Conservation (phyloP, 1,140 invertebrate species). For the Onthophagus taurus region DNA sequence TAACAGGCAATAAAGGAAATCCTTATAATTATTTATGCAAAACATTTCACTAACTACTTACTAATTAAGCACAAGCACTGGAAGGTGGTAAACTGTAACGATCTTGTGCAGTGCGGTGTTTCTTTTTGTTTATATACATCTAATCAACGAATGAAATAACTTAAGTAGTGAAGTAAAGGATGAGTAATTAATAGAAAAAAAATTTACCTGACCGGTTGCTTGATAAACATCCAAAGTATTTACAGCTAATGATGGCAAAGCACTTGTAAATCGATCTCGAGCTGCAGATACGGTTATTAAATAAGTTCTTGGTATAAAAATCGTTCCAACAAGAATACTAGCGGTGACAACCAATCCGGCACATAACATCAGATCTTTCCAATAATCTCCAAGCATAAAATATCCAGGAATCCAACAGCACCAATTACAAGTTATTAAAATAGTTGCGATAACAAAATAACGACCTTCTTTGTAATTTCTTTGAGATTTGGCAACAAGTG, state of each 20-base stretch:
- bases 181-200: too few relatives aligned
- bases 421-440: conserved; percentile 42
- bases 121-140: too few relatives aligned
- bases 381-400: conserved; percentile 40
- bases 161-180: too few relatives aligned
- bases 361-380: conserved; percentile 47
- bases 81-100: too few relatives aligned
- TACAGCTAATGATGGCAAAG: conserved; percentile 37
- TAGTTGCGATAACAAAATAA: conserved; percentile 40
- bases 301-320: conserved; percentile 52
- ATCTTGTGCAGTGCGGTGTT: too few relatives aligned
- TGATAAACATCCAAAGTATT: conserved; percentile 32
- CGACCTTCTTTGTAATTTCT: conserved; percentile 54
- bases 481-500: conserved; percentile 46
- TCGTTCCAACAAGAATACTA: conserved; percentile 42
- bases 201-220: conserved; percentile 26
- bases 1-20: too few relatives aligned
- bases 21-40: too few relatives aligned
- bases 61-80: too few relatives aligned
- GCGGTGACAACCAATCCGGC: conserved; percentile 47
- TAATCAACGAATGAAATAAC: too few relatives aligned
- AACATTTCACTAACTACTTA: too few relatives aligned
- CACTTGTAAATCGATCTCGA: conserved; percentile 42
- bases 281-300: conserved; percentile 47
- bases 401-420: conserved; percentile 43